Base-by-base conservation (phyloP, 2,888 invertebrate genomes). In the Patella caerulea region DNA sequence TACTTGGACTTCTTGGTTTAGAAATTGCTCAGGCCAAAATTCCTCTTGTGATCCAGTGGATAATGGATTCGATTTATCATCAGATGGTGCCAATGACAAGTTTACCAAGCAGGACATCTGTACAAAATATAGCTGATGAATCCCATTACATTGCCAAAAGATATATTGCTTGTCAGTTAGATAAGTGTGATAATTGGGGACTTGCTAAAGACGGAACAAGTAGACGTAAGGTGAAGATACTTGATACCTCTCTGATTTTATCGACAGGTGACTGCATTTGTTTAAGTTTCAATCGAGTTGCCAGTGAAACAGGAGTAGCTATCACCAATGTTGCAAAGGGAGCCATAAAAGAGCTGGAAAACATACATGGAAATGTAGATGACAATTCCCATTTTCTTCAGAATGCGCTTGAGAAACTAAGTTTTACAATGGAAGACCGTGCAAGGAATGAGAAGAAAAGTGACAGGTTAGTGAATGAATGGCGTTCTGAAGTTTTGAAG, bases 181-280 rank as follows among this genome's bases (percentile, higher is more conserved):
- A 59, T 24, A 55, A 71, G 1, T 24, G n/a, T 5, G 59, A 73
- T 73, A 74, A 73, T 55, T 82, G 75, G 76, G 80, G 79, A 9
- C 19, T 82, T 17, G 69, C 53, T 45, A 55, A 55, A 55, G 77
- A 81, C 73, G 81, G 79, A 19, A 81, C 79, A 19, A 78, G 74
- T 4, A 45, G 81, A 45, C 45, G 74, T 29, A 82, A 82, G 70
- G 74, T 78, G 45, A 81, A 82, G 56, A 79, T 81, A 19, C 9
- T 82, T 0, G 82, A 82, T 55, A 82, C 82, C 17, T 77, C 78
- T 19, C 29, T 79, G 2, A 79, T 78, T 24, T 76, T 81, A 19
- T 74, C 71, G 2, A 78, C 71, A 69, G 78, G 78, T 12, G 81
- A 81, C 12, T 76, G 45, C 29, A 29, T 29, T 3, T 2, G 29